A percentile compares a stretch with the other conserved stretches of the same genome.
Conservation (phyloP, 2,888 invertebrate genomes). For the Tubulanus polymorphus region DNA sequence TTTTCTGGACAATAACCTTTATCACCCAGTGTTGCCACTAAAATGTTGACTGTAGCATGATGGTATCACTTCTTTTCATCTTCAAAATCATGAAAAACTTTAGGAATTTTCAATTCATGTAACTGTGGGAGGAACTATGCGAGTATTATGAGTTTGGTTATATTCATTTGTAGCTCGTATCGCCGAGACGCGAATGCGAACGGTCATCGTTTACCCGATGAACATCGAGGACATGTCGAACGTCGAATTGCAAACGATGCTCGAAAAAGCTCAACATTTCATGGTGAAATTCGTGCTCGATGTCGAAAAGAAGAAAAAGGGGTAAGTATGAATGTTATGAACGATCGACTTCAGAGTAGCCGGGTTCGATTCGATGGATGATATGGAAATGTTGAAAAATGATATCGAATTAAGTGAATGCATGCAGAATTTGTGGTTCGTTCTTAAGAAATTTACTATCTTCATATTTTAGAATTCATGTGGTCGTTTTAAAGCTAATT, state of each 20-base stretch:
- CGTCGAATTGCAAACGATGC: not conserved
- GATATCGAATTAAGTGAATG: too few species aligned
- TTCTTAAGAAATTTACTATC: too few species aligned
- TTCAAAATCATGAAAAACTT: not conserved
- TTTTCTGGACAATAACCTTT: too few species aligned
- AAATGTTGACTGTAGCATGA: too few species aligned
- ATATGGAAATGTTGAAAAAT: too few species aligned
- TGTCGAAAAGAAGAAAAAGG: not conserved
- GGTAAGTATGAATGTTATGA: conserved; percentile 1
- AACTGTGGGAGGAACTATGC: not conserved
- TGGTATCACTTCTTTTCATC: not conserved
- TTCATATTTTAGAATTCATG: too few species aligned
- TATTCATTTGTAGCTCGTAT: not conserved
- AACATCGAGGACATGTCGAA: conserved; percentile 1
- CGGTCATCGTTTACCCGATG: conserved; percentile 1
- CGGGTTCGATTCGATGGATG: too few species aligned
- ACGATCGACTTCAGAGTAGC: too few species aligned
- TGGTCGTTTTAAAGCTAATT: too few species aligned
- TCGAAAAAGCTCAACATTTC: not conserved
- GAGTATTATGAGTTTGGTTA: not conserved
- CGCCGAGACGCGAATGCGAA: conserved; percentile 1
- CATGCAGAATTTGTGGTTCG: too few species aligned
- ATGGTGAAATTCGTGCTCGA: not conserved
- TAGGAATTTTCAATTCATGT: not conserved
- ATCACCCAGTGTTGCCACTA: too few species aligned